A percentile compares a stretch with the other conserved stretches of the same genome.
Conservation (phyloP, 2,888 invertebrate species). For the Philaethria dido region DNA sequence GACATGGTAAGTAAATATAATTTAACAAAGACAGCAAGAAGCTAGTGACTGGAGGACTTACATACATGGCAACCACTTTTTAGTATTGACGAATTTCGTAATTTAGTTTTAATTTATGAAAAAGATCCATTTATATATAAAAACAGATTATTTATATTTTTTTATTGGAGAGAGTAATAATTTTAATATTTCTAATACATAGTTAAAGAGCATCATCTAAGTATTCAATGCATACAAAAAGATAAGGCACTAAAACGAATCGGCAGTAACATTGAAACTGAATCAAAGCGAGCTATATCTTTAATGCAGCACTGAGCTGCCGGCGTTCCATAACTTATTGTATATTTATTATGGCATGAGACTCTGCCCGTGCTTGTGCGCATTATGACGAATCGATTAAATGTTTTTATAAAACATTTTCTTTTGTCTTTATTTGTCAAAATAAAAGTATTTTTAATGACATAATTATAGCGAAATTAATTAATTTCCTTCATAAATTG, state of each 20-base stretch:
- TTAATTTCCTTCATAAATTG: no score
- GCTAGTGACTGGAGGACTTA: no score
- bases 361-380: slow-evolving; percentile 31
- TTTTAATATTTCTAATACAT: not conserved
- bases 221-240: slow-evolving; percentile 27
- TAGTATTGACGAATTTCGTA: no score
- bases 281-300: slow-evolving; percentile 45
- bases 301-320: slow-evolving; percentile 53
- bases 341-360: slow-evolving; percentile 61
- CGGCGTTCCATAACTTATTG: slow-evolving; percentile 59
- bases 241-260: slow-evolving; percentile 39
- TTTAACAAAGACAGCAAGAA: no score
- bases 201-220: slow-evolving; percentile 15
- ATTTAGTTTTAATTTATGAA: no score
- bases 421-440: not conserved
- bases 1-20: no score
- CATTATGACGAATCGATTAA: slow-evolving; percentile 30
- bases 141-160: no score
- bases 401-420: not conserved
- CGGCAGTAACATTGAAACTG: slow-evolving; percentile 44
- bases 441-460: no score
- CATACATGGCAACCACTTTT: no score
- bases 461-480: no score
- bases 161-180: no score
- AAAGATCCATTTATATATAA: no score